Evolutionary conservation across 2,888 invertebrate genomes (phyloP).

Genomic region (Sialis fuliginosa): DNA sequence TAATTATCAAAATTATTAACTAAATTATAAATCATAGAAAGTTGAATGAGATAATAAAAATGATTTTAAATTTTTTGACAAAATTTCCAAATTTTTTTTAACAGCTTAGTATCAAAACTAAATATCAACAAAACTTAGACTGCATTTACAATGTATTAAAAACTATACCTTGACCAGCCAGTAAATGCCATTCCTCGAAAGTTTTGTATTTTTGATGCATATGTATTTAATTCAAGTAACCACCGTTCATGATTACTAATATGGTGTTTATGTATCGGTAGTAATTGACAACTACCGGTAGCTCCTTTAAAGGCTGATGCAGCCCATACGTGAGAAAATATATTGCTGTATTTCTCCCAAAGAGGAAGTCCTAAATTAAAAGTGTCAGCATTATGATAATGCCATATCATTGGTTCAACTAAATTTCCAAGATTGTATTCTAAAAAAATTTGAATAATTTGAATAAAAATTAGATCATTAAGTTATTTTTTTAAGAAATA

Average conservation of each 20-base stretch:
- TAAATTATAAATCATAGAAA: conserved; percentile 2
- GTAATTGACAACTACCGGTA: conserved; percentile 51
- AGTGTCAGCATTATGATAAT: conserved; percentile 37
- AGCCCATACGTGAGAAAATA: conserved; percentile 58
- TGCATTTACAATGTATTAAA: conserved; percentile 1
- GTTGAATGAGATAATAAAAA: not conserved
- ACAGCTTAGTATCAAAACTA: conserved; percentile 1
- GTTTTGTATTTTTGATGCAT: conserved; percentile 30
- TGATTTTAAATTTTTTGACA: not conserved
- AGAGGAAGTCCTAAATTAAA: conserved; percentile 32
- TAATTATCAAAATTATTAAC: conserved; percentile 2
- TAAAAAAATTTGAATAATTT: conserved; percentile 18
- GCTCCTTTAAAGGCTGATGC: conserved; percentile 79
- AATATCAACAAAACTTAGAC: not conserved
- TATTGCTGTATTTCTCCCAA: conserved; percentile 44
- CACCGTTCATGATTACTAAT: conserved; percentile 62
- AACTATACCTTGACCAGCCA: conserved; percentile 49
- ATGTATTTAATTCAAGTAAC: conserved; percentile 33
- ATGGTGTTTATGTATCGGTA: conserved; percentile 52
- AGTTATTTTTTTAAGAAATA: not conserved
- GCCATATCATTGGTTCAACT: conserved; percentile 53
- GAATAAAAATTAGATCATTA: conserved; percentile 1
- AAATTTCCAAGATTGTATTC: conserved; percentile 39
- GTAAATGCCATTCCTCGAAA: conserved; percentile 49
- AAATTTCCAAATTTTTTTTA: not conserved